These are phyloP conservation scores for Asarcornis scutulata DNA, from an alignment of 2,113 vertebrate genomes.

Conservation along the genomic window DNA sequence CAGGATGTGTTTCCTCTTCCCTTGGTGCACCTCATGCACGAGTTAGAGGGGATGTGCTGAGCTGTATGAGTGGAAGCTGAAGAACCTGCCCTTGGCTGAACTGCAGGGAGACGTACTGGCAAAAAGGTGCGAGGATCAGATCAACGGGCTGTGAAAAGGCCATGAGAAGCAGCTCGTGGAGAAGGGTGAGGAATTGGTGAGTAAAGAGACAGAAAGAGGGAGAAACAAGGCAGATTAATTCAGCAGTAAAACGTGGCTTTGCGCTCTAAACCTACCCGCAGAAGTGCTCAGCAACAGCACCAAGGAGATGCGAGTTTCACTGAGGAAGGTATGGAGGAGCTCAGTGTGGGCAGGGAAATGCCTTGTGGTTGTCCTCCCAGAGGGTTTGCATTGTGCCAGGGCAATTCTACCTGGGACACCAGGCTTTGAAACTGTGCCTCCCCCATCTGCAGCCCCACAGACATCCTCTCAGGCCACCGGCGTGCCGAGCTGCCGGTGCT, in stretches of 20 bases:
- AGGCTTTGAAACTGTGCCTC: accelerated
- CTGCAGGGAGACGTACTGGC: not conserved
- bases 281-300: accelerated
- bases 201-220: not conserved
- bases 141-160: not conserved
- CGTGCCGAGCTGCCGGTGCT: slow-evolving; percentile 72
- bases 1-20: not conserved
- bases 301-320: accelerated
- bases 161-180: accelerated
- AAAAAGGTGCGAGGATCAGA: not conserved
- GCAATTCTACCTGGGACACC: not conserved
- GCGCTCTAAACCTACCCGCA: not conserved
- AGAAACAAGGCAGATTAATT: not conserved
- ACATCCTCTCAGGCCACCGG: slow-evolving; percentile 72
- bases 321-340: not conserved
- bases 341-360: accelerated
- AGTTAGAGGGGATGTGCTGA: not conserved
- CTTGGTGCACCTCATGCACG: accelerated
- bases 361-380: accelerated
- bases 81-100: not conserved
- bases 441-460: not conserved
- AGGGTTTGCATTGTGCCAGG: not conserved
- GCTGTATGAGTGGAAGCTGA: not conserved
- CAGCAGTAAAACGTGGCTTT: not conserved
- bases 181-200: not conserved